A percentile compares a stretch with the other conserved stretches of the same genome.
phyloP scores from a whole-genome alignment of 2,888 invertebrate genomes.

The Nomada ruficornis region DNA sequence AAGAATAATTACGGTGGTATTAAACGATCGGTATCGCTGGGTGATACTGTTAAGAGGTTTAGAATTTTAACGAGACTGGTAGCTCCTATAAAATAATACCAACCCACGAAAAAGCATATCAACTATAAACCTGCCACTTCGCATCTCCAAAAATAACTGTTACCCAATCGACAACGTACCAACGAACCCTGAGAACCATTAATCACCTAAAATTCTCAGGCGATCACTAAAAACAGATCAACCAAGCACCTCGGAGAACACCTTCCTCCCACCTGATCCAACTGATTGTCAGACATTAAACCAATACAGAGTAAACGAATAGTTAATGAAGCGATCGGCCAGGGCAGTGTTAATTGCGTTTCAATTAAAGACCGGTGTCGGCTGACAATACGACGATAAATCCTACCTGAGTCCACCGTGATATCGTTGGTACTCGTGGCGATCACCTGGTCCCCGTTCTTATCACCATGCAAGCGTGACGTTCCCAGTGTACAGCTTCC shows the following conservation, averaged over 20 bases:
- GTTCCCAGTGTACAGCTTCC: constrained; percentile 40
- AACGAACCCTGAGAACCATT: not conserved
- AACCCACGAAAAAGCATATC: too few relatives aligned
- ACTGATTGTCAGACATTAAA: too few relatives aligned
- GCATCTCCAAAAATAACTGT: too few relatives aligned
- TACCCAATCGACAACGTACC: too few relatives aligned
- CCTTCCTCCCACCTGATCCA: not conserved
- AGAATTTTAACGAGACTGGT: not conserved
- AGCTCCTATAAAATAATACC: too few relatives aligned
- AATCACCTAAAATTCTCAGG: not conserved
- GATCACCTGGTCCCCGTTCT: not conserved
- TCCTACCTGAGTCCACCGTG: constrained; percentile 11
- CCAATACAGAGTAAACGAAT: too few relatives aligned
- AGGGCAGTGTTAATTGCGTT: not conserved
- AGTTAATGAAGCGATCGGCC: constrained; percentile 39
- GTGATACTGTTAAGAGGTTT: too few relatives aligned
- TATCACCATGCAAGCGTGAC: constrained; percentile 34
- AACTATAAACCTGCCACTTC: too few relatives aligned
- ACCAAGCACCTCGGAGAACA: not conserved
- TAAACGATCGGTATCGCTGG: not conserved
- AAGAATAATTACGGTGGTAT: not conserved
- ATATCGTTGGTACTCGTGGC: constrained; percentile 11
- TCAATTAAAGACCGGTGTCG: constrained; percentile 18
- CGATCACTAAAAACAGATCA: not conserved
- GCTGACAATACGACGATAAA: constrained; percentile 31